phyloP scores from a whole-genome alignment of 2,888 invertebrate species.

The Phortica okadai region DNA sequence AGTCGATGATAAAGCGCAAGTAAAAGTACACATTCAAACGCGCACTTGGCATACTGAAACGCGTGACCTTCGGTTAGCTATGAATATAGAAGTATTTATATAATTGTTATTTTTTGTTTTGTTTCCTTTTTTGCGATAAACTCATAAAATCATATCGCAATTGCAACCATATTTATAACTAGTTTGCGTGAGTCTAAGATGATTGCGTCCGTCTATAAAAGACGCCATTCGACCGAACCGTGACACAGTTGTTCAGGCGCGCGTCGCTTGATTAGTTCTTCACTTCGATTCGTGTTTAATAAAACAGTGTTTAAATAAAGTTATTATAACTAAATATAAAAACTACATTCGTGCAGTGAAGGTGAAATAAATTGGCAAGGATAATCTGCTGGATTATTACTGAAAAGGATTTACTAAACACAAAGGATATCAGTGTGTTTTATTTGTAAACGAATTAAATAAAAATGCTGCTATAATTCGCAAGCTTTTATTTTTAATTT shows the following conservation, averaged over 20 bases:
- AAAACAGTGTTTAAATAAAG: neutral
- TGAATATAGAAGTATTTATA: conserved; percentile 6
- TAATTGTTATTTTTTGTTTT: neutral
- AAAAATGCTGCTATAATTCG: neutral
- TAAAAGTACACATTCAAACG: conserved; percentile 45
- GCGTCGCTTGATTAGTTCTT: neutral
- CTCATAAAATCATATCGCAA: conserved; percentile 10
- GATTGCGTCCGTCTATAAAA: neutral
- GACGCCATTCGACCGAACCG: neutral
- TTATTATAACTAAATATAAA: too few relatives aligned
- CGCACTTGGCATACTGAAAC: conserved; percentile 28
- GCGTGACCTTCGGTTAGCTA: neutral
- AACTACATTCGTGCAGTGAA: neutral
- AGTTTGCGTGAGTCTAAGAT: neutral
- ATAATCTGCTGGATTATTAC: neutral
- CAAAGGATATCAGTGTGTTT: conserved; percentile 10
- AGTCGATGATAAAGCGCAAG: conserved; percentile 50
- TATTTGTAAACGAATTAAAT: neutral
- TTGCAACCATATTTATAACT: neutral
- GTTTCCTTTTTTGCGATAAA: neutral
- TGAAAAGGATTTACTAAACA: neutral
- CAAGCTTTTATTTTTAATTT: neutral
- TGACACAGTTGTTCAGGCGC: neutral
- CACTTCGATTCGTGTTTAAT: neutral
- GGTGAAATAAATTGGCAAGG: neutral